Evolutionary conservation across 2,113 vertebrate species (phyloP).

Genomic region (Limanda limanda): DNA sequence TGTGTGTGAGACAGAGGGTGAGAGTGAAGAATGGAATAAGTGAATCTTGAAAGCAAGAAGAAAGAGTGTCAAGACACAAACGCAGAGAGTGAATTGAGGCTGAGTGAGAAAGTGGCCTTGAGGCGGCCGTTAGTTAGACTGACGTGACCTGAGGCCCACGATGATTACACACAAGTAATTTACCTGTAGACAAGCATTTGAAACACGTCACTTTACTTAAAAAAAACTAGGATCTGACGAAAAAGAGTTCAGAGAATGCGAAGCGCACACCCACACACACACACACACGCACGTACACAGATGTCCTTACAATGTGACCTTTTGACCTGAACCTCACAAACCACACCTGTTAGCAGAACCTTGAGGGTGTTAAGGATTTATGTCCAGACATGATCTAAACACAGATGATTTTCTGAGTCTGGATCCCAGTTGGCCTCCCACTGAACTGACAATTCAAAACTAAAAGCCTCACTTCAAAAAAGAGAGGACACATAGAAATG

Average conservation of each 20-base stretch:
- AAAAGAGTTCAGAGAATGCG: neutral
- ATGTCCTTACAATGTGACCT: constrained; percentile 3
- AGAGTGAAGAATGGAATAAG: neutral
- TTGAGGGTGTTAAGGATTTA: neutral
- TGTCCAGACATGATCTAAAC: neutral
- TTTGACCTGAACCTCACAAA: constrained; percentile 23
- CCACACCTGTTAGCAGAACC: constrained; percentile 14
- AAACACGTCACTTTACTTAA: constrained; percentile 34
- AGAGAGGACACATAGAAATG: neutral
- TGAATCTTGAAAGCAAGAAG: neutral
- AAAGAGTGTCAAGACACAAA: neutral
- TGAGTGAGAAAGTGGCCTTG: constrained; percentile 39
- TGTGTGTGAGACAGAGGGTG: neutral
- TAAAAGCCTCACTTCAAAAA: neutral
- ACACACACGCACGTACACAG: neutral
- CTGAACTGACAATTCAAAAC: neutral
- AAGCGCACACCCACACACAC: neutral
- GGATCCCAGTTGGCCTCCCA: neutral
- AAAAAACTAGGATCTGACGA: constrained; percentile 3
- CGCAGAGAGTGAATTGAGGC: constrained; percentile 6
- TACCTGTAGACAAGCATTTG: constrained; percentile 10
- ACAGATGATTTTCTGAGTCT: neutral
- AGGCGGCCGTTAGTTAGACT: constrained; percentile 11
- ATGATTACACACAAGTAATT: constrained; percentile 1
- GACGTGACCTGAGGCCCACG: constrained; percentile 17